A percentile compares a stretch with the other conserved stretches of the same genome.
These are phyloP conservation scores for Festucalex cinctus DNA, from an alignment of 2,113 vertebrate genomes.

Conservation along the genomic window DNA sequence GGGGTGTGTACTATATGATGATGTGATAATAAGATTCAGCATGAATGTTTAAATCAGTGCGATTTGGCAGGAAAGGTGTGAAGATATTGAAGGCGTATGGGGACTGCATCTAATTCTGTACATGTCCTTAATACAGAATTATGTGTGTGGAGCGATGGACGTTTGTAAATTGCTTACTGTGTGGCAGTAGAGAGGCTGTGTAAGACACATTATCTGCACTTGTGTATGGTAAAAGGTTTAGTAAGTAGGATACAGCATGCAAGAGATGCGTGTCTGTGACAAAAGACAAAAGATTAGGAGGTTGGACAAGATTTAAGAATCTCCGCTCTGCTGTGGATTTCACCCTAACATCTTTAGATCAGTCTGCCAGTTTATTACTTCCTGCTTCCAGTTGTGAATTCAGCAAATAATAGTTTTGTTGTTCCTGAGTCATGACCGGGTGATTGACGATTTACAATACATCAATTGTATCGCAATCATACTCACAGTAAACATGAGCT, in stretches of 20 bases:
- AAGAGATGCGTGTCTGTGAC: constrained; percentile 40
- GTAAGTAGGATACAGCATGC: constrained; percentile 24
- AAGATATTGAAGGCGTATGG: neutral
- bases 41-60: constrained; percentile 16
- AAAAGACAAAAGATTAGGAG: constrained; percentile 51
- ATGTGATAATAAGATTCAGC: constrained; percentile 17
- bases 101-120: neutral
- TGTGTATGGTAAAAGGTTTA: constrained; percentile 30
- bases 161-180: no score
- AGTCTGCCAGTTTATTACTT: constrained; percentile 16
- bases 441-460: neutral
- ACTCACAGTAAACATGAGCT: constrained; percentile 97
- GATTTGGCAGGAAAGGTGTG: constrained; percentile 6
- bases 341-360: constrained; percentile 15
- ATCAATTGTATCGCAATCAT: neutral
- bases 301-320: constrained; percentile 47
- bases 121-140: neutral
- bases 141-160: no score
- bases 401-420: neutral
- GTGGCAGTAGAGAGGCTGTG: no score
- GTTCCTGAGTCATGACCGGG: neutral
- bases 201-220: no score
- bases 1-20: constrained; percentile 1
- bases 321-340: constrained; percentile 32
- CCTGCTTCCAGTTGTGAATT: neutral